Evolutionary conservation across 2,113 vertebrate species (phyloP).

Genomic region (Anseranas semipalmata): DNA sequence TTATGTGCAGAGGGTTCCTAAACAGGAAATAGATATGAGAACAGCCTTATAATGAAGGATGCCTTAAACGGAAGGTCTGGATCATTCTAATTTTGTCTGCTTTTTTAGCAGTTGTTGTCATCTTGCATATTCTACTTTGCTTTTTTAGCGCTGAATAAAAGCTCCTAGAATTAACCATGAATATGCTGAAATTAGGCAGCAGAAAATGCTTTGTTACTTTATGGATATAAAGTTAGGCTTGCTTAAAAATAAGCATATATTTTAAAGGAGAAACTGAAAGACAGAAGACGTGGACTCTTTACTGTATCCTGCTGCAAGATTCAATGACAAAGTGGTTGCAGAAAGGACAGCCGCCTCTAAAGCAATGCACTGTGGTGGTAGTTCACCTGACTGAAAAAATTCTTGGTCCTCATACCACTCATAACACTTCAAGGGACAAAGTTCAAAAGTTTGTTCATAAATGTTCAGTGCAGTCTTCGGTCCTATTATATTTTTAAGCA

Average conservation of each 20-base stretch:
- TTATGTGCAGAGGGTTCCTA: background rate
- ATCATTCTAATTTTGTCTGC: slow-evolving; percentile 17
- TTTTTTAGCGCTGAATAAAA: slow-evolving; percentile 11
- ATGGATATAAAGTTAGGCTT: background rate
- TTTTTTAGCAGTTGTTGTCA: slow-evolving; percentile 25
- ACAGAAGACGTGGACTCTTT: background rate
- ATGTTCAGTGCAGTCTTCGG: background rate
- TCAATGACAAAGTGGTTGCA: background rate
- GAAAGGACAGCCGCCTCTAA: background rate
- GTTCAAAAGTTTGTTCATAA: background rate
- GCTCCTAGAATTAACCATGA: slow-evolving; percentile 24
- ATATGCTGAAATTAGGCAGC: background rate
- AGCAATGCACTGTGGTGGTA: background rate
- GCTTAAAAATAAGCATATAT: background rate
- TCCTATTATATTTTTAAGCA: background rate
- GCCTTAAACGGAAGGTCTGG: slow-evolving; percentile 12
- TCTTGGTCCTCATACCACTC: background rate
- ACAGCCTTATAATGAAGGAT: background rate
- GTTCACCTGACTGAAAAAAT: background rate
- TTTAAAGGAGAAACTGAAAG: slow-evolving; percentile 3
- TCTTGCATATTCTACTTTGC: background rate
- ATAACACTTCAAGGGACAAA: background rate
- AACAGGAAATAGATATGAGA: slow-evolving; percentile 30
- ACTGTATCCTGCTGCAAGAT: background rate
- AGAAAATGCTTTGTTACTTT: background rate